Evolutionary conservation across 30 jellyfish, hydroid and myxozoan species (phyloP).

Genomic region (Phacellophora camtschatica): DNA sequence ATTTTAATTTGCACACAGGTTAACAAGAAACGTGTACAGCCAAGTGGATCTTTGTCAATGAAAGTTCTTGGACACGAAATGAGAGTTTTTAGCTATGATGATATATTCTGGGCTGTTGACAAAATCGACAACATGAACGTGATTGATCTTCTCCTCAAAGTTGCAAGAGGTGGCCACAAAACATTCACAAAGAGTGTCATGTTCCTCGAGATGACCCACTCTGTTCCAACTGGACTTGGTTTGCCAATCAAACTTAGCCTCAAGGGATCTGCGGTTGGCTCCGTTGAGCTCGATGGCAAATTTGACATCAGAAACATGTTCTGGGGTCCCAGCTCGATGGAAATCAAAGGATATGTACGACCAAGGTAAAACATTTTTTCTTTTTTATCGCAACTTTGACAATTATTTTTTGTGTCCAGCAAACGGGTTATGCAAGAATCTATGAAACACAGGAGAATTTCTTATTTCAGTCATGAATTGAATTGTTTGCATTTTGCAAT

Average conservation of each 20-base stretch:
- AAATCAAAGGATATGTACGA: slow-evolving; percentile 68
- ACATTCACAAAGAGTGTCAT: slow-evolving; percentile 95
- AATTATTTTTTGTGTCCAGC: no score
- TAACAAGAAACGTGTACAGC: slow-evolving; percentile 76
- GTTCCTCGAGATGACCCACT: slow-evolving; percentile 98
- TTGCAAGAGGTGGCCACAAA: slow-evolving; percentile 96
- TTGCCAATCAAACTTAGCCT: slow-evolving; percentile 90
- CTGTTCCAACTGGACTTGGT: slow-evolving; percentile 99
- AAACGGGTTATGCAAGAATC: no score
- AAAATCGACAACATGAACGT: slow-evolving; percentile 98
- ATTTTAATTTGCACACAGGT: slow-evolving; percentile 28
- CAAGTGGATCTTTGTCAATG: slow-evolving; percentile 89
- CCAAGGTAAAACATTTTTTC: no score
- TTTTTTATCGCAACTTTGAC: no score
- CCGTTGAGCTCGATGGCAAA: slow-evolving; percentile 90
- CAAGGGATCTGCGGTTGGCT: slow-evolving; percentile 93
- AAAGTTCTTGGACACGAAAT: slow-evolving; percentile 94
- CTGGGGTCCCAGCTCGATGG: slow-evolving; percentile 99
- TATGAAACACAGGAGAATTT: no score
- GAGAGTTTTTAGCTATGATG: slow-evolving; percentile 91
- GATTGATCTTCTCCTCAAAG: slow-evolving; percentile 81
- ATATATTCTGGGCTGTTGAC: slow-evolving; percentile 89
- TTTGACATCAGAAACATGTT: slow-evolving; percentile 99
- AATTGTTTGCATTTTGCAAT: no score
- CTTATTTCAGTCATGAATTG: no score